phyloP scores from a whole-genome alignment of 2,888 invertebrate species.

The Mallateleia sp. region DNA sequence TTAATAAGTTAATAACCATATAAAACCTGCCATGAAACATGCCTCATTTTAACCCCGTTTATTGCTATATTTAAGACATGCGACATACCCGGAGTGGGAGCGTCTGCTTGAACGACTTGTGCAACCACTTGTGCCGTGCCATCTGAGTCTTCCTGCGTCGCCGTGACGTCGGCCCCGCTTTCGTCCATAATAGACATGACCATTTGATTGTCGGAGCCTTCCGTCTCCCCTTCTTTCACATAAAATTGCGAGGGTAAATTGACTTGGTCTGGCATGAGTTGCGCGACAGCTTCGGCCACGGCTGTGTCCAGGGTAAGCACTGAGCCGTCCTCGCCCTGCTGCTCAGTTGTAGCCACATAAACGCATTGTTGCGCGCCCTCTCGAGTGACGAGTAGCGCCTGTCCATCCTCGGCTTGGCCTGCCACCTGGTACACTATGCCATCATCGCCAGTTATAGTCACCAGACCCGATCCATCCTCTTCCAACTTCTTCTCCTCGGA shows the following conservation, averaged over 20 bases:
- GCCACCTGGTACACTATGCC: slow-evolving; percentile 95
- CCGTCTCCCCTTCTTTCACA: slow-evolving; percentile 88
- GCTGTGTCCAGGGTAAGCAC: slow-evolving; percentile 91
- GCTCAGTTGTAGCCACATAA: slow-evolving; percentile 91
- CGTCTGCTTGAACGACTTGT: slow-evolving; percentile 95
- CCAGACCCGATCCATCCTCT: slow-evolving; percentile 91
- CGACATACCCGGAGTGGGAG: slow-evolving; percentile 94
- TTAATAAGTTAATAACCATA: no score
- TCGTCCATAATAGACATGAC: slow-evolving; percentile 90
- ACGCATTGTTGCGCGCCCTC: slow-evolving; percentile 94
- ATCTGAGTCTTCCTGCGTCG: slow-evolving; percentile 89
- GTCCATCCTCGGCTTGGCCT: slow-evolving; percentile 95
- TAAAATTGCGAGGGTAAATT: slow-evolving; percentile 88
- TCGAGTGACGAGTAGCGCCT: slow-evolving; percentile 93
- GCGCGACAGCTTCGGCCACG: slow-evolving; percentile 90
- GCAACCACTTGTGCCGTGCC: slow-evolving; percentile 94
- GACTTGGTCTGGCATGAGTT: slow-evolving; percentile 91
- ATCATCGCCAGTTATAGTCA: slow-evolving; percentile 95
- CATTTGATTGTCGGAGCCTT: slow-evolving; percentile 86
- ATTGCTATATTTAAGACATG: no score
- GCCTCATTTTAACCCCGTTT: no score
- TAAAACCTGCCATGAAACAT: no score
- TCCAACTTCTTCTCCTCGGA: slow-evolving; percentile 91
- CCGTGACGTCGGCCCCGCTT: slow-evolving; percentile 86
- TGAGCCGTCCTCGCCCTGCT: slow-evolving; percentile 90